Conservation (phyloP, 1,140 invertebrate species). For the Microvelia longipes region DNA sequence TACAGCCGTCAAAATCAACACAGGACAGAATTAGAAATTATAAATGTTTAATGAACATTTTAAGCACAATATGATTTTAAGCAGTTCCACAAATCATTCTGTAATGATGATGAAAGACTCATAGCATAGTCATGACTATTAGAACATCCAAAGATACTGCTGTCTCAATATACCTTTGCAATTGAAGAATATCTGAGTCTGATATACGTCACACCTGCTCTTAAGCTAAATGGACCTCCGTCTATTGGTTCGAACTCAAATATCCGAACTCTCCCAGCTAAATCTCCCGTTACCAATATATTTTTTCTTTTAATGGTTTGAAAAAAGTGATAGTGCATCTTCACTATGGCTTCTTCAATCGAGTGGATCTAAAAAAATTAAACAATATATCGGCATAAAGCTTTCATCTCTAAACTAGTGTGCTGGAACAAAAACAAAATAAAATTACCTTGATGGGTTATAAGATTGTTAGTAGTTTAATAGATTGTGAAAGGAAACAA, state of each 20-base stretch:
- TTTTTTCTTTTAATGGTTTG: constrained; percentile 37
- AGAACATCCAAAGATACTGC: background rate
- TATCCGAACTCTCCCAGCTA: constrained; percentile 43
- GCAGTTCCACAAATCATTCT: too few relatives aligned
- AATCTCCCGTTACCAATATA: constrained; percentile 46
- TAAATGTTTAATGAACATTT: too few relatives aligned
- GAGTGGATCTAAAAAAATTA: constrained; percentile 29
- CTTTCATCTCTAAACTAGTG: background rate
- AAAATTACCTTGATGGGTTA: background rate
- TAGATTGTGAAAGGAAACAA: background rate
- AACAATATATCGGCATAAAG: background rate
- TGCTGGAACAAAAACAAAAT: background rate
- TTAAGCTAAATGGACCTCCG: constrained; percentile 6
- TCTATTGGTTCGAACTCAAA: constrained; percentile 34
- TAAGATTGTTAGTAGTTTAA: background rate
- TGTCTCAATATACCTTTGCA: background rate
- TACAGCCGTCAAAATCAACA: too few relatives aligned
- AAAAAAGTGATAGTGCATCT: constrained; percentile 47
- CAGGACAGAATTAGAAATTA: too few relatives aligned
- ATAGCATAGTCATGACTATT: too few relatives aligned
- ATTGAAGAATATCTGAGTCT: background rate
- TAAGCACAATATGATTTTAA: too few relatives aligned
- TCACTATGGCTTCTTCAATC: constrained; percentile 24
- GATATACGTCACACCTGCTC: background rate
- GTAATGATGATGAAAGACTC: too few relatives aligned